Conservation (phyloP, 2,797 vertebrate species). For the Saxicola maurus region DNA sequence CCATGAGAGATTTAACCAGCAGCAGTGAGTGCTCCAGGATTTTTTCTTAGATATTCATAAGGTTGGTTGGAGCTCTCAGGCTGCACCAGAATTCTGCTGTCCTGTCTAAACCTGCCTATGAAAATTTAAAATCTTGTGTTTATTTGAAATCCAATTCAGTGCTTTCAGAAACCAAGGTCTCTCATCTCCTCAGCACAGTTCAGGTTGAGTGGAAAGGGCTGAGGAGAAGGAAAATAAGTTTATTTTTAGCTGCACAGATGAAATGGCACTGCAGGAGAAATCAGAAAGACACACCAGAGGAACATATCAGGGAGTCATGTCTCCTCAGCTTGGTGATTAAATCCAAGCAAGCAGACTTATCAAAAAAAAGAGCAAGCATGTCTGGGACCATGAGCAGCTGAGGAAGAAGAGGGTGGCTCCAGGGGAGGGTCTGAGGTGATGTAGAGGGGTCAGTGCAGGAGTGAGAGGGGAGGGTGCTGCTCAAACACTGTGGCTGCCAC, state of each 20-base stretch:
- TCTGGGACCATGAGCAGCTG: rapidly evolving
- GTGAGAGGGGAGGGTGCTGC: neutral
- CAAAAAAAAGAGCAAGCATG: neutral
- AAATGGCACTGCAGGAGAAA: neutral
- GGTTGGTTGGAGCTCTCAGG: neutral
- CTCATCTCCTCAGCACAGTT: neutral
- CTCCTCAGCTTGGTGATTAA: neutral
- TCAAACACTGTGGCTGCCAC: neutral
- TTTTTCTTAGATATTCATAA: neutral
- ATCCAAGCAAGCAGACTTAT: neutral
- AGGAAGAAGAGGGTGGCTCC: neutral
- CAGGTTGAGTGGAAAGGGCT: neutral
- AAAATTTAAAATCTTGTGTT: neutral
- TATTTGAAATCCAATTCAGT: neutral
- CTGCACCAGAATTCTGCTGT: neutral
- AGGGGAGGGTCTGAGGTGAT: neutral
- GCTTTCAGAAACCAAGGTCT: neutral
- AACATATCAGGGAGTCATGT: rapidly evolving
- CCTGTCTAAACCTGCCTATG: neutral
- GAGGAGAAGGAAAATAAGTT: neutral
- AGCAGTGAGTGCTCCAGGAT: neutral
- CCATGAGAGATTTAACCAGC: neutral
- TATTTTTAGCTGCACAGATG: conserved; percentile 22
- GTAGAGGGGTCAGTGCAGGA: neutral
- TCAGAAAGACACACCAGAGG: neutral